A percentile compares a stretch with the other conserved stretches of the same genome.
phyloP scores from a whole-genome alignment of 2,888 invertebrate genomes.

The Craniophora ligustri region DNA sequence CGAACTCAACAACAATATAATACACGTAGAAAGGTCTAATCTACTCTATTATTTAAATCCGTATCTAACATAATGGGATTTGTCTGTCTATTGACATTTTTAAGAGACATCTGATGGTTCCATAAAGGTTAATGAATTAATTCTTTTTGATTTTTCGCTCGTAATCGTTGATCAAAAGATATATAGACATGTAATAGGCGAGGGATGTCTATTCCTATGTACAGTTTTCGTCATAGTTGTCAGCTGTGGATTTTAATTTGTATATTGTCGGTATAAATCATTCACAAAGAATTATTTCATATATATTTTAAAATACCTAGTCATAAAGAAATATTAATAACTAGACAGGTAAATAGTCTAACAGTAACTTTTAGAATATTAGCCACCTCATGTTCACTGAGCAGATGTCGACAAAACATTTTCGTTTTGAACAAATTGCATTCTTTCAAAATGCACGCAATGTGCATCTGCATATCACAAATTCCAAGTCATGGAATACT shows the following conservation, averaged over 20 bases:
- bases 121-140: conserved; percentile 58
- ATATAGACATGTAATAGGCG: conserved; percentile 11
- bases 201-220: conserved; percentile 12
- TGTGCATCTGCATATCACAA: conserved; percentile 59
- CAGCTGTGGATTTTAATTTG: conserved; percentile 10
- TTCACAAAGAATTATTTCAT: not conserved
- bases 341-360: not conserved
- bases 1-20: conserved; percentile 57
- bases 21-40: conserved; percentile 75
- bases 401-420: conserved; percentile 48
- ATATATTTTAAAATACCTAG: not conserved
- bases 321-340: not conserved
- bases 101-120: conserved; percentile 61
- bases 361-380: conserved; percentile 13
- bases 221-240: conserved; percentile 27
- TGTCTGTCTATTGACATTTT: conserved; percentile 58
- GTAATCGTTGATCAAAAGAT: conserved; percentile 49
- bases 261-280: not conserved
- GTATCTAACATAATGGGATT: conserved; percentile 65
- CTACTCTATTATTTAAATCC: conserved; percentile 74
- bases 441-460: conserved; percentile 23
- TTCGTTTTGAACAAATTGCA: conserved; percentile 45
- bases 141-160: conserved; percentile 49
- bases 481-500: conserved; percentile 69
- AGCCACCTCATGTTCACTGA: conserved; percentile 17